Base-by-base conservation (phyloP, 2,888 invertebrate genomes). In the Habroteleia sp. region DNA sequence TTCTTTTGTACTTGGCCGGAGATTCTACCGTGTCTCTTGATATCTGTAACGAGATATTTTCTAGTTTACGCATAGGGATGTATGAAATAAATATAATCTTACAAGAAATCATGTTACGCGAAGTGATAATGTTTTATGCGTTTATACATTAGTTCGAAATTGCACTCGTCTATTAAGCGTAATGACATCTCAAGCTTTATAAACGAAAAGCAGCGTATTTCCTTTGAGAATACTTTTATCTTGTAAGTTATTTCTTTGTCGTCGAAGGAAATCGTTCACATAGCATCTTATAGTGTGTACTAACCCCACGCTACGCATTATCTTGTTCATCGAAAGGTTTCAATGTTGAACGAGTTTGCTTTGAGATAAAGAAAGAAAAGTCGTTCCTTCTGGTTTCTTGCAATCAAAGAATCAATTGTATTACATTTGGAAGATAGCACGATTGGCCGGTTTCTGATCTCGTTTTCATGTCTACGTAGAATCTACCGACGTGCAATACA, bases 371-470 rank as follows among this genome's bases (percentile, higher is more conserved):
- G 52, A 63, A 52, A 63, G 42, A 63, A 27, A 63, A 58, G 68
- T 48, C 56, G 44, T 68, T 39, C 29, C 16, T 68, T 46, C 41
- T 46, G 39, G 50, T 58, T 58, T 69, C 31, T 60, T 27, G 39
- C 17, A 31, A 60, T 20, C 37, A 13, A 44, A 31, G 46, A 62
- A 63, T 63, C 71, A 62, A 63, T 71, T 71, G 46, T 63, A 44
- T 35, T 69, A 17, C 37, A 54, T 63, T 63, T 23, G 20, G 46
- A 39, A 20, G 27, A 8, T 29, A 63, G 41, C 48, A 63, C 71
- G 71, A 27, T 62, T 54, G 62, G 62, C 62, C 54, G 71, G 44
- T 71, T 62, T 62, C 54, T n/a, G 39, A 39, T 71, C 54, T 63
- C 56, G 62, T 46, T 71, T 71, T 63, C 54, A 41, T 10, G 27